Base-by-base conservation (phyloP, 2,113 vertebrate genomes). In the Mobula hypostoma region DNA sequence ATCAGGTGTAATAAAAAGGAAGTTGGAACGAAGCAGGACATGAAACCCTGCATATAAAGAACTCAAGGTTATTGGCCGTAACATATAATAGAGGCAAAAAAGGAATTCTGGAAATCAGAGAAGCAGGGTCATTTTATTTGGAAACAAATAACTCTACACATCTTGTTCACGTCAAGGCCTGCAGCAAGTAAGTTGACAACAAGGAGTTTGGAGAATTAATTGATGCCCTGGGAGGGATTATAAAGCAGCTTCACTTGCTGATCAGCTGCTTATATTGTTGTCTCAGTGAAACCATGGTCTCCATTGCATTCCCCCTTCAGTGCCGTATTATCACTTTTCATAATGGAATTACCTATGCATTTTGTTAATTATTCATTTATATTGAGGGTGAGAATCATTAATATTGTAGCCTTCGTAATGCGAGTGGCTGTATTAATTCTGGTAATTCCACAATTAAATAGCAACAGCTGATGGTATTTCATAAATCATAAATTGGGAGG, bases 201-300 rank as follows among this genome's bases (percentile, higher is more conserved):
- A 94, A 95, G 95, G 94, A 96, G 27, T 95, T 96, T 94, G 77
- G 77, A 80, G 95, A 91, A 95, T 96, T 97, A 96, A 96, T 94
- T 94, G 91, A 94, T 93, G 94, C 32, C 94, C 91, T 94, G 83
- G 94, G 94, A 95, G 95, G 94, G 12, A 94, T 95, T 32, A 48
- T 95, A 94, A 74, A 94, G 94, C 94, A 95, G 94, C 78, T 94
- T 95, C 94, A 94, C 94, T 88, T 94, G 95, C 76, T 94, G 96
- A 95, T 95, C 95, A 96, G 85, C 94, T 56, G 36, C 94, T 94
- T 94, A 80, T 96, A 94, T 95, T 95, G 94, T 80, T 95, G 68
- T 95, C 94, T 95, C 95, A 94, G 94, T 90, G 94, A 96, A 96
- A 94, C 58, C 76, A 94, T 74, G 77, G 94, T 96, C 95, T 96